These are phyloP conservation scores for Pristiophorus japonicus DNA, from an alignment of 2,113 vertebrate genomes.

Conservation along the genomic window DNA sequence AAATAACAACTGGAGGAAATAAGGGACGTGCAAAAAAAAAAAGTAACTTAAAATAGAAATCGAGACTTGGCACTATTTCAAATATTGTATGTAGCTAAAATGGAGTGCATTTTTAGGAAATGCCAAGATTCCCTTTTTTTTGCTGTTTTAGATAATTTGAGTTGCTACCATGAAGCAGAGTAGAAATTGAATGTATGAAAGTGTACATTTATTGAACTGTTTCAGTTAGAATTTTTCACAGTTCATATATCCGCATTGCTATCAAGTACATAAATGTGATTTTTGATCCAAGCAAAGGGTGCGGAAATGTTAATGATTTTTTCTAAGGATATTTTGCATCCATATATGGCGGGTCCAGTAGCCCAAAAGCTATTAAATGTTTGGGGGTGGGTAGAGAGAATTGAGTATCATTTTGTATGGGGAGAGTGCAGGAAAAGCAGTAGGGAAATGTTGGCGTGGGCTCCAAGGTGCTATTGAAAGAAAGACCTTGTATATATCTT, in stretches of 20 bases:
- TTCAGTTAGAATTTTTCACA: background rate
- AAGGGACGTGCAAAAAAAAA: background rate
- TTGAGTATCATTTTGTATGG: background rate
- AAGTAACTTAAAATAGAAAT: background rate
- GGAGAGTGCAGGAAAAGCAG: background rate
- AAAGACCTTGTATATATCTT: too few species aligned
- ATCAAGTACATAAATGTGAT: background rate
- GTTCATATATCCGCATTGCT: background rate
- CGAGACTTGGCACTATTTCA: background rate
- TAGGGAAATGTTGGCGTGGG: background rate
- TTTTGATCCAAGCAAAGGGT: background rate
- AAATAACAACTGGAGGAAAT: background rate
- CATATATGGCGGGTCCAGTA: background rate
- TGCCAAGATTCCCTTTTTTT: background rate
- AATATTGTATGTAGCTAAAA: background rate
- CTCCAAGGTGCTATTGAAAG: background rate
- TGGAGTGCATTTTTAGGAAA: background rate
- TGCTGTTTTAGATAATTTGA: background rate
- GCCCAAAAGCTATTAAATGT: background rate
- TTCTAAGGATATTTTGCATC: background rate
- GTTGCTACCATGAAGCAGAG: background rate
- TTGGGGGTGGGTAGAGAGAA: background rate
- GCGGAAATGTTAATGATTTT: background rate
- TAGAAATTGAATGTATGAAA: background rate
- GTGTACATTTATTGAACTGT: background rate